Conservation (phyloP, 2,888 invertebrate genomes). For the Pomacea canaliculata region DNA sequence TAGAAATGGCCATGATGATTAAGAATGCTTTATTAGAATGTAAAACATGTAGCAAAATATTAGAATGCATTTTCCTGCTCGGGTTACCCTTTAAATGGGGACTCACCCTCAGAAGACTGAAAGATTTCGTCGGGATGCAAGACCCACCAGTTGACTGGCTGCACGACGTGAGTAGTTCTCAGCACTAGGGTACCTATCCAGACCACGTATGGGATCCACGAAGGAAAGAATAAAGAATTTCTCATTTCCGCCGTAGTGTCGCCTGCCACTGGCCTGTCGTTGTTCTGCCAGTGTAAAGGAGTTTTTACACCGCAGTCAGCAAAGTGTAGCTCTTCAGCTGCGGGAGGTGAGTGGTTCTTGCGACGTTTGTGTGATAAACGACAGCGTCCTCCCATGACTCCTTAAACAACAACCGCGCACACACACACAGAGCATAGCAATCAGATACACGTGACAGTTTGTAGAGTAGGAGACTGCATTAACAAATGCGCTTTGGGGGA, state of each 20-base stretch:
- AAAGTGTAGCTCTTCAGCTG: too few relatives aligned
- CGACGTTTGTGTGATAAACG: background rate
- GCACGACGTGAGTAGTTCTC: conserved; percentile 44
- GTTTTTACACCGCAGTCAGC: too few relatives aligned
- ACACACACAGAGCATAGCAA: background rate
- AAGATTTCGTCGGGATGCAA: conserved; percentile 63
- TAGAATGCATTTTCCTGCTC: too few relatives aligned
- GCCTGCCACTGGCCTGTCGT: background rate
- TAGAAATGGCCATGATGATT: too few relatives aligned
- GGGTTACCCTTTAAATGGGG: too few relatives aligned
- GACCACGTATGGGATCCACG: conserved; percentile 43
- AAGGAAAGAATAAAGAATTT: conserved; percentile 31
- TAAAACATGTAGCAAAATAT: background rate
- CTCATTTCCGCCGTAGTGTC: background rate
- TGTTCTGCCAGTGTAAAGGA: background rate
- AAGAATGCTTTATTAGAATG: background rate
- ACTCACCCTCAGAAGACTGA: conserved; percentile 60
- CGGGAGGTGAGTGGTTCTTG: background rate
- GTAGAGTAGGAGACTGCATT: too few relatives aligned
- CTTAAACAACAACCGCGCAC: background rate
- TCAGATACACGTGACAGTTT: too few relatives aligned
- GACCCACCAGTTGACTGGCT: conserved; percentile 58
- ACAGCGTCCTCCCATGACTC: background rate
- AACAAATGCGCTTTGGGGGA: too few relatives aligned
- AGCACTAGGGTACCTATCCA: conserved; percentile 41